Evolutionary conservation across 2,113 vertebrate genomes (phyloP).

Genomic region (Dicerorhinus sumatrensis): DNA sequence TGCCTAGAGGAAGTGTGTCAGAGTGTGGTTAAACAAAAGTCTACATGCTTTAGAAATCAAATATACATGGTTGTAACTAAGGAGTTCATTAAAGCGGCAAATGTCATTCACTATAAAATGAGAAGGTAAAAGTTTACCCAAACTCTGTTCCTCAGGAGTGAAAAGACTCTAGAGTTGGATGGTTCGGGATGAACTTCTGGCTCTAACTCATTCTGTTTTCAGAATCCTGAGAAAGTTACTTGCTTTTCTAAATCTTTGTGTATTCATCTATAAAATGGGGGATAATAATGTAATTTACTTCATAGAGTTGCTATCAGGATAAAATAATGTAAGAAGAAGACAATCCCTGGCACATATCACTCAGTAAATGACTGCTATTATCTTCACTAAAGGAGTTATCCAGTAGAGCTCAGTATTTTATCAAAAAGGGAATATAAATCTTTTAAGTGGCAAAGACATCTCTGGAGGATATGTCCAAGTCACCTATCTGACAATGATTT

Average conservation of each 20-base stretch:
- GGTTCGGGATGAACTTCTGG: constrained; percentile 37
- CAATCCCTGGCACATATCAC: not conserved
- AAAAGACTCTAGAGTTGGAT: not conserved
- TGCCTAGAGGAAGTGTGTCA: not conserved
- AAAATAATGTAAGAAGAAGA: not conserved
- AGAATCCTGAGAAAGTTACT: not conserved
- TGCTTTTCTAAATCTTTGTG: constrained; percentile 11
- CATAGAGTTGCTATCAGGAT: not conserved
- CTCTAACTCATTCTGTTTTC: constrained; percentile 13
- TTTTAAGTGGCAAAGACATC: not conserved
- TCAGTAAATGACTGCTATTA: not conserved
- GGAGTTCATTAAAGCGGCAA: not conserved
- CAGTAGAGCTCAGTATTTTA: not conserved
- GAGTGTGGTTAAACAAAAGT: not conserved
- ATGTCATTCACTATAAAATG: constrained; percentile 27
- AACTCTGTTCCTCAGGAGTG: not conserved
- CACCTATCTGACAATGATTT: not conserved
- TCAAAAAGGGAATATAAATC: constrained; percentile 1
- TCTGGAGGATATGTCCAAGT: not conserved
- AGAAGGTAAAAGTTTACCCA: not conserved
- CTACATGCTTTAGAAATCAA: constrained; percentile 25
- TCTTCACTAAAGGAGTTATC: not conserved
- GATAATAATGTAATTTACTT: not conserved
- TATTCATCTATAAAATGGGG: not conserved
- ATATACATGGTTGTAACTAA: not conserved